phyloP scores from a whole-genome alignment of 2,888 invertebrate genomes.

The Nephrocerus scutellatus region DNA sequence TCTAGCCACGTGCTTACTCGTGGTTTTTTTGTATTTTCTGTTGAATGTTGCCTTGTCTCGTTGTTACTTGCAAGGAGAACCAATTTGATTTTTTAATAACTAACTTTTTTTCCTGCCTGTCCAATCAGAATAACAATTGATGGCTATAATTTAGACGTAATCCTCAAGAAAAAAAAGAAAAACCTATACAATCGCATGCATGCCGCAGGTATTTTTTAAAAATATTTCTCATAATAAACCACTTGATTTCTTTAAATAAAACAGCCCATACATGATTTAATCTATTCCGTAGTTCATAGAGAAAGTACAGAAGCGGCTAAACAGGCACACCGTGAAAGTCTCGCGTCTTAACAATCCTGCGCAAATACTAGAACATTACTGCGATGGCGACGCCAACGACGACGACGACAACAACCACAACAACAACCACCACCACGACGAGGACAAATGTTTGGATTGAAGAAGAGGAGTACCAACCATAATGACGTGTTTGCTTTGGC shows the following conservation, averaged over 20 bases:
- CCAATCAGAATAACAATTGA: constrained; percentile 37
- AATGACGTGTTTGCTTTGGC: no score
- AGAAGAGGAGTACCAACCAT: no score
- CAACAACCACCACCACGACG: no score
- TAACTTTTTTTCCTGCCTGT: constrained; percentile 9
- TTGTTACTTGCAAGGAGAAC: not conserved
- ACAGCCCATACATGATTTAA: constrained; percentile 25
- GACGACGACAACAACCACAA: no score
- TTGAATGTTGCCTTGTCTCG: constrained; percentile 1
- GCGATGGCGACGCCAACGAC: not conserved
- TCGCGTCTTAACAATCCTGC: constrained; percentile 25
- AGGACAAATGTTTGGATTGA: no score
- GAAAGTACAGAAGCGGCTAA: constrained; percentile 28
- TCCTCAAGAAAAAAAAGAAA: constrained; percentile 45
- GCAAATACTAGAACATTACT: not conserved
- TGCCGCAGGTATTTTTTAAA: constrained; percentile 36
- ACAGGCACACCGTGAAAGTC: constrained; percentile 23
- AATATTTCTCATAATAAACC: constrained; percentile 10
- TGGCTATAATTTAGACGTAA: constrained; percentile 40
- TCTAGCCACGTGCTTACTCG: no score
- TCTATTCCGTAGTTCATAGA: constrained; percentile 30
- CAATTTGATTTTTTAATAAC: not conserved
- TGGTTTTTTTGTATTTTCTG: not conserved
- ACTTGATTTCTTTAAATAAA: constrained; percentile 23
- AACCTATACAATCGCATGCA: constrained; percentile 44